Conservation (phyloP, 2,888 invertebrate species). For the Coleophora deauratella region DNA sequence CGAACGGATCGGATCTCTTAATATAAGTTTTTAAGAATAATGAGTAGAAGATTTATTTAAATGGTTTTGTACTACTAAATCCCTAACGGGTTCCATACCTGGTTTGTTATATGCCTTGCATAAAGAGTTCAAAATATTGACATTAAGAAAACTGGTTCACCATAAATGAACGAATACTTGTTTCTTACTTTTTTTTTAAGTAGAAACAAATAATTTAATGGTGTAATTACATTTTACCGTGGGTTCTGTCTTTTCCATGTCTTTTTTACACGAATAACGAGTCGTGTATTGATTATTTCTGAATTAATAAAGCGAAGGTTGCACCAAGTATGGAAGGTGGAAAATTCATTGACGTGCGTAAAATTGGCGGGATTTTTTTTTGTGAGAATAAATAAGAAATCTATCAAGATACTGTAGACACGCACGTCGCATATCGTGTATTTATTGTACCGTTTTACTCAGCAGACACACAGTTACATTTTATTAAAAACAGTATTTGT, state of each 20-base stretch:
- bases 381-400: slow-evolving; percentile 7
- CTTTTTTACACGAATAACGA: slow-evolving; percentile 13
- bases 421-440: slow-evolving; percentile 10
- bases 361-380: slow-evolving; percentile 5
- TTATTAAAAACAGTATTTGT: too few relatives aligned
- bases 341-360: slow-evolving; percentile 1
- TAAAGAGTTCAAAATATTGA: too few relatives aligned
- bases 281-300: slow-evolving; percentile 7
- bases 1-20: too few relatives aligned
- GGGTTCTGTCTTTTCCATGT: slow-evolving; percentile 7
- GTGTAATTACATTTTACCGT: neutral
- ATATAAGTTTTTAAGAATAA: too few relatives aligned
- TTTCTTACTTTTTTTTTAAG: neutral
- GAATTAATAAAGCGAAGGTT: slow-evolving; percentile 23
- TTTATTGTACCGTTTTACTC: neutral
- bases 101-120: too few relatives aligned
- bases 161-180: too few relatives aligned
- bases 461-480: too few relatives aligned
- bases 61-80: too few relatives aligned
- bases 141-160: too few relatives aligned
- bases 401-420: slow-evolving; percentile 11
- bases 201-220: slow-evolving; percentile 8
- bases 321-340: slow-evolving; percentile 18
- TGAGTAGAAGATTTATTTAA: too few relatives aligned
- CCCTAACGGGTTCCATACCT: too few relatives aligned